phyloP scores from a whole-genome alignment of 2,797 vertebrate species.

The Vespertilio murinus region DNA sequence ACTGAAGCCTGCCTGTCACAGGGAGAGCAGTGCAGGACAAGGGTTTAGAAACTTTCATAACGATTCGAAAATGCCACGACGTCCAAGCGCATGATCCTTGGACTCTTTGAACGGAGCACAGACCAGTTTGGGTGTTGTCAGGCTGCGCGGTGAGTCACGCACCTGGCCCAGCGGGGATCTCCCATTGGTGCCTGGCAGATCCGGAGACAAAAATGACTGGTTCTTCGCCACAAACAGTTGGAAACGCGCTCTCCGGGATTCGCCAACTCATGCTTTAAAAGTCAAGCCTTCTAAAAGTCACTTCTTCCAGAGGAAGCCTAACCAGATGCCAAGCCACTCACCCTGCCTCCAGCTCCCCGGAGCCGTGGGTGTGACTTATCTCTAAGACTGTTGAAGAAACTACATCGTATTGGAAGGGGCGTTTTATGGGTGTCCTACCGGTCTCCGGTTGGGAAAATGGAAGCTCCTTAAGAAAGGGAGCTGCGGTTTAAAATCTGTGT shows the following conservation, averaged over 20 bases:
- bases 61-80: not conserved
- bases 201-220: not conserved
- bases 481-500: not conserved
- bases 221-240: not conserved
- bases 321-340: not conserved
- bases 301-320: not conserved
- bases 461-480: not conserved
- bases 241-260: not conserved
- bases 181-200: not conserved
- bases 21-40: not conserved
- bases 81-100: not conserved
- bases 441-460: not conserved
- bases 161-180: not conserved
- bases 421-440: not conserved
- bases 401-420: not conserved
- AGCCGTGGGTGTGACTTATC: not conserved
- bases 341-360: not conserved
- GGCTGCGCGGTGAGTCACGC: not conserved
- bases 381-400: not conserved
- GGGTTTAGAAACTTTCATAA: not conserved
- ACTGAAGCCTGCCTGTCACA: not conserved
- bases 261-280: not conserved
- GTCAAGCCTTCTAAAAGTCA: not conserved
- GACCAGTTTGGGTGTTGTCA: not conserved
- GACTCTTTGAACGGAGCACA: not conserved